Evolutionary conservation across 30 jellyfish, hydroid and myxozoan genomes (phyloP).

Genomic region (Aurelia coerulea): DNA sequence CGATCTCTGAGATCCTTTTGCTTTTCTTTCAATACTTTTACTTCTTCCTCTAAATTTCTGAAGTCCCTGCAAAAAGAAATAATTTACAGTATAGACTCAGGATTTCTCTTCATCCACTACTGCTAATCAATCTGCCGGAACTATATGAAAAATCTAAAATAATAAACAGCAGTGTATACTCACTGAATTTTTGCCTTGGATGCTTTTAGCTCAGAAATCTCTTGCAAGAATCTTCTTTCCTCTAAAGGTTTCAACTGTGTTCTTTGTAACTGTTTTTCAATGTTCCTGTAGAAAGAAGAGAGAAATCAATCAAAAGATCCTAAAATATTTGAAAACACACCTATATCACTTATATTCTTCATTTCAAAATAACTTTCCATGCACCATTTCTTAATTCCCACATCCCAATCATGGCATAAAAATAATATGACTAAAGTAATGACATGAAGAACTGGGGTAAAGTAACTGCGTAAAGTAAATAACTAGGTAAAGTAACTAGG

Average conservation of each 20-base stretch:
- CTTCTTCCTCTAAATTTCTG: slow-evolving; percentile 29
- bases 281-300: slow-evolving; percentile 7
- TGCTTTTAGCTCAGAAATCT: slow-evolving; percentile 35
- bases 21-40: slow-evolving; percentile 3
- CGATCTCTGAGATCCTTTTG: slow-evolving; percentile 47
- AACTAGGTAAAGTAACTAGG: too few species aligned
- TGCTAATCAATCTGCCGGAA: too few species aligned
- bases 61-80: slow-evolving; percentile 19
- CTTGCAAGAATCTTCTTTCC: slow-evolving; percentile 44
- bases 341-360: background rate
- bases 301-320: background rate
- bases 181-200: slow-evolving; percentile 51
- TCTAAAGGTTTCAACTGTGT: slow-evolving; percentile 43
- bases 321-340: background rate
- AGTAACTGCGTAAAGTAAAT: too few species aligned
- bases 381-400: too few species aligned
- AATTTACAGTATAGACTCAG: background rate
- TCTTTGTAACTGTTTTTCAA: slow-evolving; percentile 38
- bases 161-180: background rate
- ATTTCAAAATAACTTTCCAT: too few species aligned
- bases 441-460: too few species aligned
- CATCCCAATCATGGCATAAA: too few species aligned
- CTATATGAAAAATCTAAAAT: too few species aligned
- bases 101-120: too few species aligned
- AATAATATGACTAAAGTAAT: too few species aligned